Evolutionary conservation across 1,140 invertebrate genomes (phyloP).

Genomic region (Diuraphis noxia): DNA sequence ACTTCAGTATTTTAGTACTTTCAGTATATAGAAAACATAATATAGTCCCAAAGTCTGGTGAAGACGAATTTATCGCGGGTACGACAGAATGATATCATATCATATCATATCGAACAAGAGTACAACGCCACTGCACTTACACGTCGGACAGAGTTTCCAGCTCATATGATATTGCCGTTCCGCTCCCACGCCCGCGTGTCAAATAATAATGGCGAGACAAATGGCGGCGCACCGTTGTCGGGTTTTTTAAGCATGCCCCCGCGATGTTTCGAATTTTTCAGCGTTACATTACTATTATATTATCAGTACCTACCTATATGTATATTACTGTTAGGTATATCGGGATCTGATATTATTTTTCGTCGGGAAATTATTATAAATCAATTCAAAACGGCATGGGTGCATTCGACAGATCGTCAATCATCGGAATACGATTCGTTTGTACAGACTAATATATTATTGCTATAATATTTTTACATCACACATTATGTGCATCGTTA

Average conservation of each 20-base stretch:
- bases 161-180: not conserved
- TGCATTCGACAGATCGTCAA: constrained; percentile 14
- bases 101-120: not conserved
- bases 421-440: not conserved
- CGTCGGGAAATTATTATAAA: not conserved
- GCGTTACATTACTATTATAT: not conserved
- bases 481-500: not conserved
- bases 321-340: not conserved
- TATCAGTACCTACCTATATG: too few relatives aligned
- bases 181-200: not conserved
- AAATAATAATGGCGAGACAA: too few relatives aligned
- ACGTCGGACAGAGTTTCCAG: not conserved
- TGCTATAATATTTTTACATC: not conserved
- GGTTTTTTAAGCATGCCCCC: not conserved
- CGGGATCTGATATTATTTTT: not conserved
- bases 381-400: not conserved
- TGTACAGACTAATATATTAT: not conserved
- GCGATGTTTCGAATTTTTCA: not conserved
- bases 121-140: not conserved
- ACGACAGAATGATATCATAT: not conserved
- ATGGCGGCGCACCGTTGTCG: not conserved
- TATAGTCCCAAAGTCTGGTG: not conserved
- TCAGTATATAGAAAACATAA: too few relatives aligned
- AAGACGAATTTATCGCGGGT: not conserved
- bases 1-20: too few relatives aligned